A percentile compares a stretch with the other conserved stretches of the same genome.
These are phyloP conservation scores for Manis crassicaudata DNA, from an alignment of 2,797 vertebrate genomes.

Conservation along the genomic window DNA sequence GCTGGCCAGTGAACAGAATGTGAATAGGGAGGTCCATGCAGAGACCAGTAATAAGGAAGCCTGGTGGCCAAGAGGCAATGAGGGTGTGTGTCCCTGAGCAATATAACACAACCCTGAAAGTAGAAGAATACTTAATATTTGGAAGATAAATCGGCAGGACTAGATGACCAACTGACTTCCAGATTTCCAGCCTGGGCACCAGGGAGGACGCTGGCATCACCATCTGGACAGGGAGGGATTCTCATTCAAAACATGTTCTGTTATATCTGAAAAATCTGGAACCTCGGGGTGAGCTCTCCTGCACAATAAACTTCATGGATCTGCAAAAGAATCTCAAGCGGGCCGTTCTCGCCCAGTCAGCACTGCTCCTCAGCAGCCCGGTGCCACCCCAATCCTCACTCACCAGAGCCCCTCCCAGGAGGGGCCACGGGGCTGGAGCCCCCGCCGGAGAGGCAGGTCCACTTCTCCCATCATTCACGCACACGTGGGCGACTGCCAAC, in stretches of 20 bases:
- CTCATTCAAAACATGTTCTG: not conserved
- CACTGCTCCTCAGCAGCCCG: not conserved
- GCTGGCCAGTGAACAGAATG: not conserved
- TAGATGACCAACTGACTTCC: not conserved
- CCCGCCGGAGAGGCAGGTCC: slow-evolving; percentile 71
- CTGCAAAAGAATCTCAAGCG: not conserved
- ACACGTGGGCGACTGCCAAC: slow-evolving; percentile 76
- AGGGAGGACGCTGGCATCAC: not conserved
- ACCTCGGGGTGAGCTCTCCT: rapidly evolving
- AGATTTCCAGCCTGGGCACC: not conserved
- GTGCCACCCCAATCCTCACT: not conserved
- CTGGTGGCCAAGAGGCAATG: not conserved
- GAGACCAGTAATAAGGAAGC: rapidly evolving
- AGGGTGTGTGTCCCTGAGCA: not conserved
- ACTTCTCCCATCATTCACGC: slow-evolving; percentile 80
- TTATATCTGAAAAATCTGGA: not conserved
- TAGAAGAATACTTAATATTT: not conserved
- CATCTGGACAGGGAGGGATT: not conserved
- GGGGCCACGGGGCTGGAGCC: slow-evolving; percentile 20
- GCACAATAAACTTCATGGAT: not conserved
- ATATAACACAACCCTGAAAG: not conserved
- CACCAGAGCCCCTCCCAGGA: not conserved
- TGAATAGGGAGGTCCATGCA: no score
- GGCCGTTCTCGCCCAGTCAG: not conserved
- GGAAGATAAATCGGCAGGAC: not conserved